Base-by-base conservation (phyloP, 2,797 vertebrate species). In the Amphiprion clarkii region DNA sequence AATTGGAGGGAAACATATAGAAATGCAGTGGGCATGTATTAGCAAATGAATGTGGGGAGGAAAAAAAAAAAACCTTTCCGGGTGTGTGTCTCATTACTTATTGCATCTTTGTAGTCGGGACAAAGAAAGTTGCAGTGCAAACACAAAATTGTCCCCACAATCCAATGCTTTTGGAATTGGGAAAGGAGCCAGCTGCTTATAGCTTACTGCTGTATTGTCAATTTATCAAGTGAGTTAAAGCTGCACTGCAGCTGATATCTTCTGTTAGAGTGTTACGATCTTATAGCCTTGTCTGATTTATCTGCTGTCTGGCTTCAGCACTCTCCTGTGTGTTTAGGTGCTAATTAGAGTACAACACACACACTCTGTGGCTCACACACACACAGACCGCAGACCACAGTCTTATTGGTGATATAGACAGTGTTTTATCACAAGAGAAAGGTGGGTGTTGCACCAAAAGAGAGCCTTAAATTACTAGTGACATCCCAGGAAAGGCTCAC, bases 271-370 rank as follows among this genome's bases (percentile, higher is more conserved):
- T 84, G 84, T 88, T 84, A 85, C 86, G 62, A 90, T 92, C 90
- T 88, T 86, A 91, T 87, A 89, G 89, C 87, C 83, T 19, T 31
- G 46, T 78, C 88, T 92, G 91, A 94, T 94, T 94, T 93, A 95
- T 94, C 85, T 91, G 88, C 91, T 93, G 92, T 91, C 91, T 90
- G 79, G 57, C 69, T 85, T 81, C 84, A 89, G 89, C 88, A 80
- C 83, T 93, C 92, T 92, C 91, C 82, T 86, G 90, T 94, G 93
- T 93, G 91, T 93, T 94, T 87, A 92, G 89, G 87, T 90, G 90
- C 93, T 94, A 95, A 95, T 94, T 94, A 94, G 90, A 86, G 77
- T 77, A 88, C 83, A 85, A 79, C 82, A 78, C 74, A 74, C 83
- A 76, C 71, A 36, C 59, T 36, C 70, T 49, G 65, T 44, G 56